These are phyloP conservation scores for Catharus ustulatus DNA, from an alignment of 2,797 vertebrate genomes.

Conservation along the genomic window DNA sequence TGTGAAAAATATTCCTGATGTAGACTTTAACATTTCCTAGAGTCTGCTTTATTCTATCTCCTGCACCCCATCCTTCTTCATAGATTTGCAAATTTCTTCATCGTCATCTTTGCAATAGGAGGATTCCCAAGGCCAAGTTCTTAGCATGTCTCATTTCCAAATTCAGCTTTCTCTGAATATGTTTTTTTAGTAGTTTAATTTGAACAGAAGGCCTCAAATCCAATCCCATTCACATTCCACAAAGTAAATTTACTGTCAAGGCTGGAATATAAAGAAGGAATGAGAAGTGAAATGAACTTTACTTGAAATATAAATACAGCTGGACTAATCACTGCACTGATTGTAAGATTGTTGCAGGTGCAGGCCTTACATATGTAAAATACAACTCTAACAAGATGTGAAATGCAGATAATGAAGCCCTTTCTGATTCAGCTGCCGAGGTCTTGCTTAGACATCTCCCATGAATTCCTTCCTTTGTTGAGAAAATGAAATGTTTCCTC, in stretches of 20 bases:
- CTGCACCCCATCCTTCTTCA: neutral
- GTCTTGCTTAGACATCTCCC: neutral
- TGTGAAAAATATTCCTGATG: neutral
- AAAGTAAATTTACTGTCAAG: conserved; percentile 27
- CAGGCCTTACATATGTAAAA: conserved; percentile 40
- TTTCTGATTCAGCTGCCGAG: neutral
- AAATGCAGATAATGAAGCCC: conserved; percentile 2
- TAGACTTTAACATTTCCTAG: neutral
- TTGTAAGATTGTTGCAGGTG: conserved; percentile 55
- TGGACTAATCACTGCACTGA: conserved; percentile 60
- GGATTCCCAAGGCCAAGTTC: neutral
- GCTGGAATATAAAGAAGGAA: conserved; percentile 10
- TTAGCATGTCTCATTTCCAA: neutral
- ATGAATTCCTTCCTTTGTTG: neutral
- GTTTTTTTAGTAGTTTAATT: neutral
- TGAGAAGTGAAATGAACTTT: conserved; percentile 38
- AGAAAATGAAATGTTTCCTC: conserved; percentile 51
- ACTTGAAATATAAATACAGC: conserved; percentile 59
- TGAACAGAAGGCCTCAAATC: neutral
- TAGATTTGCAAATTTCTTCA: neutral
- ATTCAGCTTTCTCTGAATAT: neutral
- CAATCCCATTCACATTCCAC: neutral
- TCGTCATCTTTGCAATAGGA: neutral
- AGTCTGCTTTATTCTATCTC: neutral
- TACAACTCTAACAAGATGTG: neutral